phyloP scores from a whole-genome alignment of 2,113 vertebrate genomes.

The Festucalex cinctus region DNA sequence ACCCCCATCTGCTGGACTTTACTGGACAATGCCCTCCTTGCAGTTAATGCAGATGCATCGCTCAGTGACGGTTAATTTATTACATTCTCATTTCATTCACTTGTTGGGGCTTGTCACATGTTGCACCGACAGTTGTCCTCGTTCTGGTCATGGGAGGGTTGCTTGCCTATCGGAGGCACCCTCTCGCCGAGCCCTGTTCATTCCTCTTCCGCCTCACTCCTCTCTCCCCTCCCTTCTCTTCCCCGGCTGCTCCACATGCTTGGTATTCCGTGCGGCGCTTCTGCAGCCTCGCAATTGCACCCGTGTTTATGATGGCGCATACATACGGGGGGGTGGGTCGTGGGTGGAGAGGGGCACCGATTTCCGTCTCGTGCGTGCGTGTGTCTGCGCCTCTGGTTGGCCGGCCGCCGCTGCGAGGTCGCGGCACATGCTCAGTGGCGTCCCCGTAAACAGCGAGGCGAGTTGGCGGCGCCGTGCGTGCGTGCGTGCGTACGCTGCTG shows the following conservation, averaged over 20 bases:
- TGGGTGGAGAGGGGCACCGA: conserved; percentile 63
- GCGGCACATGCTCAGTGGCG: conserved; percentile 98
- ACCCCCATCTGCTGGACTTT: neutral
- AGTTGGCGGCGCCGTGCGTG: conserved; percentile 80
- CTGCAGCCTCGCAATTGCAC: conserved; percentile 67
- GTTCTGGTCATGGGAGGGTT: conserved; percentile 47
- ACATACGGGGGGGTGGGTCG: conserved; percentile 52
- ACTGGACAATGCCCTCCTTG: too few relatives aligned
- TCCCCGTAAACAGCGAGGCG: conserved; percentile 79
- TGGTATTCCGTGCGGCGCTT: conserved; percentile 74
- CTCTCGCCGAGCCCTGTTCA: conserved; percentile 40
- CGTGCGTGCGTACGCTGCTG: conserved; percentile 79
- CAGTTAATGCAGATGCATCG: neutral
- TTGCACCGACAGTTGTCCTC: conserved; percentile 40
- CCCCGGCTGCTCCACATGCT: conserved; percentile 67
- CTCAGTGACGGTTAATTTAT: neutral
- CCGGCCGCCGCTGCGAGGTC: conserved; percentile 75
- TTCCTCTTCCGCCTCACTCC: conserved; percentile 22
- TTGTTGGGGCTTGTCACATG: conserved; percentile 25
- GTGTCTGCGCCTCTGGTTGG: conserved; percentile 37
- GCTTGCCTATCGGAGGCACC: conserved; percentile 70
- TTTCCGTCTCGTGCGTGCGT: conserved; percentile 67
- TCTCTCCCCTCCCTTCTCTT: neutral
- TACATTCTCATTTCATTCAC: neutral
- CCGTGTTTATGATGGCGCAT: conserved; percentile 87